Evolutionary conservation across 2,113 vertebrate genomes (phyloP), one percentile per base, ranked within the genome.

Genomic region (Pseudopipra pipra): DNA sequence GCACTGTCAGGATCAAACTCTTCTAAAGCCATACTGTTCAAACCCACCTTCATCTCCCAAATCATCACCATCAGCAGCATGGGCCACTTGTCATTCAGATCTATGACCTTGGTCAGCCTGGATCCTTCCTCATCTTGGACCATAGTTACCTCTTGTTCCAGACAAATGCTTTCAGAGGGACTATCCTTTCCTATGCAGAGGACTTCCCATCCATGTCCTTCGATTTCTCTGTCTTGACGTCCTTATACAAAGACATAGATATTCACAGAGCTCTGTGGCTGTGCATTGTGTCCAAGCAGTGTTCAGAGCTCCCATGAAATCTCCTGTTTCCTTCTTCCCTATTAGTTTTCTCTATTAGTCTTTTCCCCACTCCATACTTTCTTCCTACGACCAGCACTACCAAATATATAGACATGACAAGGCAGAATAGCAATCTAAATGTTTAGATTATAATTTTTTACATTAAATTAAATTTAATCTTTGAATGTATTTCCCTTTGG

Each of bases 261-360:
- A 6, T 20, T 72, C 54, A 47, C 15, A 35, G 49, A 49, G 11
- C 7, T 85, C 59, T 49, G 31, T 62, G 39, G 11, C 43, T 63
- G 12, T 31, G 24, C 1, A 1, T 68, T 59, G 3, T 28, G 8
- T 44, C 0, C 5, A 54, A 59, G 24, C 65, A 12, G 18, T 44
- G 28, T 41, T 85, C 43, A 62, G 37, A 58, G 37, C 17, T 77
- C 18, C 10, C 7, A 12, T 30, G 3, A 66, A 76, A 30, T 61
- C 21, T 51, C 14, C 24, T 37, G 5, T 46, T 80, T 80, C 16
- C 19, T 71, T 72, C 16, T 72, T 47, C 25, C 23, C 7, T 67
- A 37, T 22, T n/a, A 12, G 4, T 31, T 71, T 71, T 62, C 46
- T 71, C 2, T 51, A 12, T 51, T 84, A 37, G 19, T 8, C 11